Conservation (phyloP, 2,888 invertebrate genomes). For the Drosophila melanosoma region DNA sequence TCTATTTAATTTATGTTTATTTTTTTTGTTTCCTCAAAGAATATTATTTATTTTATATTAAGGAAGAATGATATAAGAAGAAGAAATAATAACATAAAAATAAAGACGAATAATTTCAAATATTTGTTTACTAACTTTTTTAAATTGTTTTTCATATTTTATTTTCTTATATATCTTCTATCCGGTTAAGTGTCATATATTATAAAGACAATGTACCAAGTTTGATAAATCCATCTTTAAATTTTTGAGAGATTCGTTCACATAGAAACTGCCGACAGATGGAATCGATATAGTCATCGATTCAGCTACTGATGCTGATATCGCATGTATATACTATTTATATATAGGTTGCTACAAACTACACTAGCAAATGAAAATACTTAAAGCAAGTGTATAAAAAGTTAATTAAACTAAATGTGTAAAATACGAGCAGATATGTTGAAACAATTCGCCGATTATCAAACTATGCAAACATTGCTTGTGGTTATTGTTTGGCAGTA, state of each 20-base stretch:
- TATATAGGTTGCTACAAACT: not conserved
- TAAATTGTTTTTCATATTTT: not conserved
- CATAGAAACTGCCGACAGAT: not conserved
- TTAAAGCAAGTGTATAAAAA: not conserved
- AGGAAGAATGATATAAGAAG: too few species aligned
- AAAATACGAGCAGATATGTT: slow-evolving; percentile 3
- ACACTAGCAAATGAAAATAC: not conserved
- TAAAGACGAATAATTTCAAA: not conserved
- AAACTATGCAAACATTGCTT: not conserved
- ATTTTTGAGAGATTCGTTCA: not conserved
- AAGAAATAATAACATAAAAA: too few species aligned
- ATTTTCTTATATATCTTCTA: not conserved
- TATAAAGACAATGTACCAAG: not conserved
- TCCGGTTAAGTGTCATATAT: not conserved
- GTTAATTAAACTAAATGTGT: slow-evolving; percentile 5
- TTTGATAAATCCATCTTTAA: not conserved
- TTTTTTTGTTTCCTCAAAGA: not conserved
- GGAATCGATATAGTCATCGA: not conserved
- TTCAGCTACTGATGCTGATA: not conserved
- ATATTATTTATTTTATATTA: not conserved
- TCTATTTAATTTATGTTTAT: not conserved
- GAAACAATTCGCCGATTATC: slow-evolving; percentile 3
- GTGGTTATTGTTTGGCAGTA: not conserved
- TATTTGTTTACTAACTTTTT: not conserved
- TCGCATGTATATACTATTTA: not conserved